These are phyloP conservation scores for Perdix hodgsoniae DNA, from an alignment of 2,797 vertebrate genomes.

Conservation along the genomic window DNA sequence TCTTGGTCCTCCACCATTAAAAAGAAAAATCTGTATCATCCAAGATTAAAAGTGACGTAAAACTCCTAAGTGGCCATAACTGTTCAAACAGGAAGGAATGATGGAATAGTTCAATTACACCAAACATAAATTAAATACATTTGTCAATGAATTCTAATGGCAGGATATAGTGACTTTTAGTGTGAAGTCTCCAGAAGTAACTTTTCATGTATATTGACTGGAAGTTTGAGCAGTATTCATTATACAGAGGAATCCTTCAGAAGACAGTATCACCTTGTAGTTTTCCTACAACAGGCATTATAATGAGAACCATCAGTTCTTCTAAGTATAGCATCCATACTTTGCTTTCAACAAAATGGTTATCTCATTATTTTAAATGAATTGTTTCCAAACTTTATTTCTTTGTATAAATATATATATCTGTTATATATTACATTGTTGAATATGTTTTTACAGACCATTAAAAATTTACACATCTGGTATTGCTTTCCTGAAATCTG, in stretches of 20 bases:
- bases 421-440: background rate
- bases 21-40: constrained; percentile 10
- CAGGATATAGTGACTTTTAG: background rate
- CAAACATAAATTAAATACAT: constrained; percentile 48
- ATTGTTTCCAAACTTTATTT: background rate
- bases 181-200: background rate
- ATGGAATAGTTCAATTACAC: constrained; percentile 24
- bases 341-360: background rate
- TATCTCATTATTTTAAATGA: background rate
- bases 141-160: constrained; percentile 25
- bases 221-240: background rate
- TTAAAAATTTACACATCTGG: background rate
- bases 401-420: background rate
- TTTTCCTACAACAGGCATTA: background rate
- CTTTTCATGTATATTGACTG: background rate
- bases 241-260: background rate
- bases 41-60: constrained; percentile 42
- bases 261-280: background rate
- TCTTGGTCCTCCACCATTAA: background rate
- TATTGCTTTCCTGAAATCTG: background rate
- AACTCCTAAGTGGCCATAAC: constrained; percentile 45
- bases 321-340: background rate
- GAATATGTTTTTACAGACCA: background rate
- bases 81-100: constrained; percentile 40
- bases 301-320: background rate